phyloP scores from a whole-genome alignment of 2,113 vertebrate genomes.

The Himantopus leucocephalus region DNA sequence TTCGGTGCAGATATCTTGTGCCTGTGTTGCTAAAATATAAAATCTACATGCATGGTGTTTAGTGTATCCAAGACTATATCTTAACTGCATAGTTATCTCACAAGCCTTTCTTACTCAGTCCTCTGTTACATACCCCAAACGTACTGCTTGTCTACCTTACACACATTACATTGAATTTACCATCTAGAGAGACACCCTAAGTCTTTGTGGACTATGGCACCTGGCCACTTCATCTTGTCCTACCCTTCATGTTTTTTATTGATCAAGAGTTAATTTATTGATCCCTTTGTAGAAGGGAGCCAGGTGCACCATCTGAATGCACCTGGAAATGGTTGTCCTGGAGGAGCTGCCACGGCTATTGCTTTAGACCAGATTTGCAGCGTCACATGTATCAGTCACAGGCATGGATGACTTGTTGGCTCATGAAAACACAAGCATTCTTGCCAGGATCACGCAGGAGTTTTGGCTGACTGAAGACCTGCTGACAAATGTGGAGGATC shows the following conservation, averaged over 20 bases:
- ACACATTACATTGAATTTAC: neutral
- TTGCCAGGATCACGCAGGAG: neutral
- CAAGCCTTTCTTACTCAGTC: neutral
- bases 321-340: neutral
- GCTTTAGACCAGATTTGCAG: neutral
- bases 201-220: neutral
- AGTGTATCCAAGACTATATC: neutral
- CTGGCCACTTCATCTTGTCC: neutral
- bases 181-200: neutral
- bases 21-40: neutral
- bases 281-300: neutral
- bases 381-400: neutral
- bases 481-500: neutral
- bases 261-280: neutral
- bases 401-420: neutral
- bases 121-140: accelerated
- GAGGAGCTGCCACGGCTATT: neutral
- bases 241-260: neutral
- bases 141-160: neutral
- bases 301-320: neutral
- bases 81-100: neutral
- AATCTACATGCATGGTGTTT: neutral
- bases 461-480: neutral
- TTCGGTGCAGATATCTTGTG: neutral
- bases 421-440: neutral